Conservation (phyloP, 92 coral and sea anemone genomes). For the Micromussa lordhowensis region DNA sequence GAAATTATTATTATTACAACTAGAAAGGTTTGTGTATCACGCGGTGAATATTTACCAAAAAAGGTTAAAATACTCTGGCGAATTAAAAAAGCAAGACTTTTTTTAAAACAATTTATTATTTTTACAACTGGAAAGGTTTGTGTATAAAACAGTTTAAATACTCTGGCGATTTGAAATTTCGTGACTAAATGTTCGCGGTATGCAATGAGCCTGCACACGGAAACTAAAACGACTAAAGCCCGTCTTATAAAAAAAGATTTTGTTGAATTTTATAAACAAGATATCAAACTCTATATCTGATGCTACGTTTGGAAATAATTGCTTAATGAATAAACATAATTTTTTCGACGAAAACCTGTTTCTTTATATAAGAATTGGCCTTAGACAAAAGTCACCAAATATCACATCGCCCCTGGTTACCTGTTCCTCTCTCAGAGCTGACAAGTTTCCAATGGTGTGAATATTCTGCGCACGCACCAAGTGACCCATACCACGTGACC, state of each 20-base stretch:
- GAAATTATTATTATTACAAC: background rate
- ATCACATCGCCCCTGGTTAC: constrained; percentile 21
- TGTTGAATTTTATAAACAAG: background rate
- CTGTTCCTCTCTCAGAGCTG: constrained; percentile 89
- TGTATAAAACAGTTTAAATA: background rate
- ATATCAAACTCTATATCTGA: background rate
- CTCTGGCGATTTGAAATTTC: background rate
- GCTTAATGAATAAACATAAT: background rate
- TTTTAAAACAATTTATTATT: background rate
- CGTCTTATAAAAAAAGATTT: background rate
- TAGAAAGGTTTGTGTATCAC: background rate
- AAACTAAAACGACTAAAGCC: too few species aligned
- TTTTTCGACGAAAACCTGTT: background rate
- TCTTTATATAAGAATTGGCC: background rate
- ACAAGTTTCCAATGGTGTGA: constrained; percentile 93
- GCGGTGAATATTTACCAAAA: background rate
- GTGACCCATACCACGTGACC: constrained; percentile 99
- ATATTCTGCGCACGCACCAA: constrained; percentile 99
- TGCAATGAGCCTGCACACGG: background rate
- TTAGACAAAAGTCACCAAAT: background rate
- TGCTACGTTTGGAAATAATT: background rate
- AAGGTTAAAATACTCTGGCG: background rate
- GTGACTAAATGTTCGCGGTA: background rate
- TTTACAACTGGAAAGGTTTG: background rate
- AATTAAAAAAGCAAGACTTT: background rate